Base-by-base conservation (phyloP, 2,797 vertebrate genomes). In the Picus viridis region DNA sequence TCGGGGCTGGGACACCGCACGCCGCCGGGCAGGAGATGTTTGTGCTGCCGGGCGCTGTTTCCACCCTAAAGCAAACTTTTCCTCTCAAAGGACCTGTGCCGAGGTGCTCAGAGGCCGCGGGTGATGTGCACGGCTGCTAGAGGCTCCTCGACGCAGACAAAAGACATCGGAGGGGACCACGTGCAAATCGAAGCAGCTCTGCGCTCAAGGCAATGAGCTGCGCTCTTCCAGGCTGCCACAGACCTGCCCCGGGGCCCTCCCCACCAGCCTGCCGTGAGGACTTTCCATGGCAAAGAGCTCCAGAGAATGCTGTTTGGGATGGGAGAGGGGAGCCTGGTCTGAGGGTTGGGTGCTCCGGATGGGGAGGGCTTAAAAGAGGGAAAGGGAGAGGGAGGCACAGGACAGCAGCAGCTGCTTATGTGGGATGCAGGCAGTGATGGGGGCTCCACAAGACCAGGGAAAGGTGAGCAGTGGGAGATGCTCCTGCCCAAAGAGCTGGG, bases 361-460 rank as follows among this genome's bases (percentile, higher is more conserved):
- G 22, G 24, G 20, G n/a, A 54, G 58, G 58, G 23, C 29, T 65
- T n/a, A 45, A n/a, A 10, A n/a, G 63, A n/a, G 29, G 63, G 29
- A n/a, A 16, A 45, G 4, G 15, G 29, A 41, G 63, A 47, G 16
- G 20, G 43, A 65, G 41, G 14, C 20, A 29, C 18, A 23, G 41
- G 41, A 24, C 63, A 47, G 63, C 30, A 15, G n/a, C 43, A 12
- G 10, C 0, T 3, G 19, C n/a, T 3, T 3, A 11, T 1, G 2
- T 27, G 0, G 1, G 76, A 6, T 13, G 20, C 29, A 7, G 41
- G 43, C 41, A 9, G 36, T 0, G 9, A 10, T 0, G 2, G 51
- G 30, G 30, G 14, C 8, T 4, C 4, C 1, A 3, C 34, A 2
- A 1, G 57, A 19, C 6, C 29, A 43, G n/a, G 36, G 24, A 43